Evolutionary conservation across 2,113 vertebrate species (phyloP), one percentile per base, ranked within the genome.

Genomic region (Taurulus bubalis): DNA sequence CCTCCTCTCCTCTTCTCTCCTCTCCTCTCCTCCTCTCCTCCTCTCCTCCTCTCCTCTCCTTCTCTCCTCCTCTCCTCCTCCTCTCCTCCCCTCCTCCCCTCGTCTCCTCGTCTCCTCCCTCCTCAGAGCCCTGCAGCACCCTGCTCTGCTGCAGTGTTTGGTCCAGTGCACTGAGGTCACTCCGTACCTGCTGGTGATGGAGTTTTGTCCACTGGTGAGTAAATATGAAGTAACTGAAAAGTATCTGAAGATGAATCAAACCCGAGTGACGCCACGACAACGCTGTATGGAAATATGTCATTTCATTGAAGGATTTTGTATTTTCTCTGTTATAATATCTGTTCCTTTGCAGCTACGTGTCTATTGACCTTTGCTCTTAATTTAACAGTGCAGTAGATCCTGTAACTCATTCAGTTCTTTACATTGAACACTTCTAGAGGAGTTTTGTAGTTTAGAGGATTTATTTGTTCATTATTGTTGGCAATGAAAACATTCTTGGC

Each of bases 101-200:
- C 20, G 3, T n/a, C 20, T 11, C 16, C 0, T 38, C 18, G 51
- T 24, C 26, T 47, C 12, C 28, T 60, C 30, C 9, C 38, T 60
- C 71, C 49, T 0, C 94, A 99, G 97, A 22, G 90, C 94, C 24
- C 95, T 99, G 32, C 97, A 97, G 94, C 98, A 99, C 74, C 95
- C 95, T 22, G 97, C 97, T 71, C 96, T 99, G 89, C 95, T 99
- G 81, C 97, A 97, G 92, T 99, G 98, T 88, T 87, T 99, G 94
- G 95, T 97, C 28, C 98, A 99, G 93, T 98, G 97, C 1, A 95
- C 97, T 0, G 98, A 99, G 92, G 94, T 96, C 91, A 96, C 97
- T 0, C 98, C 98, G 0, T 98, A 98, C 92, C 95, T 99, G 93
- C 94, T 99, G 90, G 96, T 99, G 79, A 97, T 99, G 98, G 98